Evolutionary conservation across 2,113 vertebrate genomes (phyloP).

Genomic region (Scatophagus argus): DNA sequence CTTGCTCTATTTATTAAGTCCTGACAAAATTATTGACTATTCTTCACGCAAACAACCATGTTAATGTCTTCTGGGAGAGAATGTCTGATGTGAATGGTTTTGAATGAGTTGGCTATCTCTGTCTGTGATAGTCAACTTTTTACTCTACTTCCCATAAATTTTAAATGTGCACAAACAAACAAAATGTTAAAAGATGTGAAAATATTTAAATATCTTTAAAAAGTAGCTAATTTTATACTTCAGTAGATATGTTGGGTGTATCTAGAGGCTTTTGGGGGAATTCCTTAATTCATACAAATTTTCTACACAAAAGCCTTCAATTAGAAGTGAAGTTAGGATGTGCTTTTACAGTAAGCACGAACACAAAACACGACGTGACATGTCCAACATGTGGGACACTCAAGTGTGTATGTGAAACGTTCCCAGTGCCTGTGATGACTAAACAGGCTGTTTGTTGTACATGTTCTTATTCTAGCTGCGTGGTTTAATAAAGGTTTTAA

Average conservation of each 20-base stretch:
- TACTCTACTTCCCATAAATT: too few species aligned
- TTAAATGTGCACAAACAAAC: too few species aligned
- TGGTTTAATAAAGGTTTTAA: constrained; percentile 40
- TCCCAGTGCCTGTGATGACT: constrained; percentile 1
- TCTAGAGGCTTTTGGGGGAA: background rate
- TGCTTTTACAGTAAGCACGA: background rate
- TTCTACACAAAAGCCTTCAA: background rate
- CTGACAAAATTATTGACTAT: background rate
- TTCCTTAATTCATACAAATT: background rate
- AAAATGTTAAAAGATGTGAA: background rate
- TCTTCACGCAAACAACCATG: background rate
- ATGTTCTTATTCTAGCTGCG: constrained; percentile 7
- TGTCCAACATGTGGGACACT: background rate
- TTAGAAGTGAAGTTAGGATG: background rate
- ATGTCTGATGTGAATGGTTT: too few species aligned
- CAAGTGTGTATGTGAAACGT: background rate
- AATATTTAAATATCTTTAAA: background rate
- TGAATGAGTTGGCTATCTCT: too few species aligned
- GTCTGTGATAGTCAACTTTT: too few species aligned
- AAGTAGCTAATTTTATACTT: background rate
- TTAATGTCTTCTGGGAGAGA: background rate
- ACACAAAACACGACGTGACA: background rate
- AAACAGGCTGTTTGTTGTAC: constrained; percentile 29
- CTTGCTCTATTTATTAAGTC: background rate
- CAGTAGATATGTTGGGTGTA: background rate